Conservation (phyloP, 1,140 invertebrate genomes). For the Macrobrachium rosenbergii region DNA sequence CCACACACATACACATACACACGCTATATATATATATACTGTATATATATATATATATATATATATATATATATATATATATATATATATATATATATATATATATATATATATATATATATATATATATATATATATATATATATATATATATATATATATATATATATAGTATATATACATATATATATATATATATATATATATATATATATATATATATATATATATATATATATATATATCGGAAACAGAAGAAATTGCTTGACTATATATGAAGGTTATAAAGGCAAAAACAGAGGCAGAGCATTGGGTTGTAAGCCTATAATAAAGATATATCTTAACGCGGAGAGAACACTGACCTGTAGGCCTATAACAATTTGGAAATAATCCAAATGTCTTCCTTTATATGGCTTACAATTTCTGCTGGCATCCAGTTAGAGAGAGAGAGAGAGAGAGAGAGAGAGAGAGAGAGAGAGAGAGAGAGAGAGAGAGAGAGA, state of each 20-base stretch:
- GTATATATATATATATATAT: slow-evolving; percentile 39
- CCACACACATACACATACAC: neutral
- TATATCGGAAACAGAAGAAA: neutral
- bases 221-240: slow-evolving; percentile 27
- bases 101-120: neutral
- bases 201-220: slow-evolving; percentile 21
- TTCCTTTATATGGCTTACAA: too few species aligned
- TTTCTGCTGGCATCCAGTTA: too few species aligned
- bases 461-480: too few species aligned
- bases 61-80: slow-evolving; percentile 8
- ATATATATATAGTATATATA: too few species aligned
- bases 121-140: slow-evolving; percentile 19
- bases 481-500: too few species aligned
- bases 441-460: too few species aligned
- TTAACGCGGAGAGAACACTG: too few species aligned
- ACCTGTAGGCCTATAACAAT: too few species aligned
- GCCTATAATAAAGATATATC: too few species aligned
- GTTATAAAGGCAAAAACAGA: neutral
- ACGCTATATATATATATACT: neutral
- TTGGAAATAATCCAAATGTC: too few species aligned
- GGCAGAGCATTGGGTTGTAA: too few species aligned
- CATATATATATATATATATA: slow-evolving; percentile 24
- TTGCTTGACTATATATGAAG: neutral
- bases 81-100: slow-evolving; percentile 4
- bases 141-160: slow-evolving; percentile 14